phyloP scores from a whole-genome alignment of 2,888 invertebrate species.

The Nezara viridula region DNA sequence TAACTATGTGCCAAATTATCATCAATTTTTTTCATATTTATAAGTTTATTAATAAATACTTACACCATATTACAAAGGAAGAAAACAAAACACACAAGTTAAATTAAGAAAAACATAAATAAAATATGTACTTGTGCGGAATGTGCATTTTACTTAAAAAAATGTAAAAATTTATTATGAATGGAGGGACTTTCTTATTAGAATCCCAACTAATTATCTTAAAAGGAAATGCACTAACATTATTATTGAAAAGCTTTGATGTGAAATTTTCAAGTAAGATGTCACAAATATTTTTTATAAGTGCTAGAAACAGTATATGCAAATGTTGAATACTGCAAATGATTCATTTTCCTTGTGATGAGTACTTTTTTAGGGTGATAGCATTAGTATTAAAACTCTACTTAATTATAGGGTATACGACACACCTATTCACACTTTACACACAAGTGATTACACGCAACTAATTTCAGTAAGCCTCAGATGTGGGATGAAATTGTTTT shows the following conservation, averaged over 20 bases:
- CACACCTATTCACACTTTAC: slow-evolving; percentile 64
- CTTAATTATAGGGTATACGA: slow-evolving; percentile 62
- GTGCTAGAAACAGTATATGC: slow-evolving; percentile 46
- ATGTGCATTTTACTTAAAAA: slow-evolving; percentile 60
- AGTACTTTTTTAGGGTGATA: slow-evolving; percentile 57
- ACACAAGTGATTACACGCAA: slow-evolving; percentile 61
- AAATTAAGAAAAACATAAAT: slow-evolving; percentile 48
- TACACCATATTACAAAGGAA: slow-evolving; percentile 43
- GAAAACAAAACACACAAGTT: slow-evolving; percentile 1
- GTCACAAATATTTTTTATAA: slow-evolving; percentile 32
- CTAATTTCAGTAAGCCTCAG: slow-evolving; percentile 60
- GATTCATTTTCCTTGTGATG: slow-evolving; percentile 54
- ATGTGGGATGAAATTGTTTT: slow-evolving; percentile 41
- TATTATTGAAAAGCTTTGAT: slow-evolving; percentile 51
- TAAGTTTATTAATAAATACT: slow-evolving; percentile 50
- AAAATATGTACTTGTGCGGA: slow-evolving; percentile 61
- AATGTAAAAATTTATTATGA: slow-evolving; percentile 14
- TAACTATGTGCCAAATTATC: slow-evolving; percentile 50
- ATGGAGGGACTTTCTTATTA: slow-evolving; percentile 21
- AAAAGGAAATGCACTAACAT: slow-evolving; percentile 57
- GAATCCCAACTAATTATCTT: slow-evolving; percentile 6
- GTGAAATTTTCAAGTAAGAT: slow-evolving; percentile 45
- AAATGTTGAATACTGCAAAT: slow-evolving; percentile 53
- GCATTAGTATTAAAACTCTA: slow-evolving; percentile 58
- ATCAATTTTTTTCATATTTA: slow-evolving; percentile 43